Conservation (phyloP, 2,113 vertebrate genomes). For the Trogon surrucura region DNA sequence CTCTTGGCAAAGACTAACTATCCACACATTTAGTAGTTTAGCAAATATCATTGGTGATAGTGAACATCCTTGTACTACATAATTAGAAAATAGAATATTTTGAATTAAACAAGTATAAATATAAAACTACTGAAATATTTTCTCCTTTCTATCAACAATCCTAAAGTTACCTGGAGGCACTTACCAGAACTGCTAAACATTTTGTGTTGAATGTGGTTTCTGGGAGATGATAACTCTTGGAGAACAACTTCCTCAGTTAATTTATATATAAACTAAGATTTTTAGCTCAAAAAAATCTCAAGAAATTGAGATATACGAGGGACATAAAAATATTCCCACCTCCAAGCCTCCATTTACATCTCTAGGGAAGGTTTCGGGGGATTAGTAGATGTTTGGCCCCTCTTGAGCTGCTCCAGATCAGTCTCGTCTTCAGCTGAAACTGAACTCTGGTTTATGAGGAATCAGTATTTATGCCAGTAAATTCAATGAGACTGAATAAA, state of each 20-base stretch:
- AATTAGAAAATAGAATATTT: background rate
- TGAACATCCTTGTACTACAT: background rate
- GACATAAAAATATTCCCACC: background rate
- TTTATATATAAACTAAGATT: background rate
- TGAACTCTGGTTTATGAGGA: background rate
- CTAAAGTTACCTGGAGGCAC: background rate
- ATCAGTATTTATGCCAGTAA: background rate
- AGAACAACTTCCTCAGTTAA: background rate
- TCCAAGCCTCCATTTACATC: background rate
- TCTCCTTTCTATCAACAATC: background rate
- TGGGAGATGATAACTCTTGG: background rate
- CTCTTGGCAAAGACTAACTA: background rate
- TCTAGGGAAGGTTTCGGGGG: conserved; percentile 1
- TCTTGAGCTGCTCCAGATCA: conserved; percentile 1
- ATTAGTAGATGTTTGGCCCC: background rate
- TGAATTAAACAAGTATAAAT: background rate
- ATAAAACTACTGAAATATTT: background rate
- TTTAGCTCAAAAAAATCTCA: conserved; percentile 6
- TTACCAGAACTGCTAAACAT: background rate
- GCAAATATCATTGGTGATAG: background rate
- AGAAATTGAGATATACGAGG: background rate
- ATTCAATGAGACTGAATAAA: conserved; percentile 1
- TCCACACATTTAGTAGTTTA: background rate
- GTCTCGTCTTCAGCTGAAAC: background rate
- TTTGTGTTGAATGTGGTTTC: background rate